phyloP scores from a whole-genome alignment of 2,888 invertebrate species.

The Campoletis raptor region DNA sequence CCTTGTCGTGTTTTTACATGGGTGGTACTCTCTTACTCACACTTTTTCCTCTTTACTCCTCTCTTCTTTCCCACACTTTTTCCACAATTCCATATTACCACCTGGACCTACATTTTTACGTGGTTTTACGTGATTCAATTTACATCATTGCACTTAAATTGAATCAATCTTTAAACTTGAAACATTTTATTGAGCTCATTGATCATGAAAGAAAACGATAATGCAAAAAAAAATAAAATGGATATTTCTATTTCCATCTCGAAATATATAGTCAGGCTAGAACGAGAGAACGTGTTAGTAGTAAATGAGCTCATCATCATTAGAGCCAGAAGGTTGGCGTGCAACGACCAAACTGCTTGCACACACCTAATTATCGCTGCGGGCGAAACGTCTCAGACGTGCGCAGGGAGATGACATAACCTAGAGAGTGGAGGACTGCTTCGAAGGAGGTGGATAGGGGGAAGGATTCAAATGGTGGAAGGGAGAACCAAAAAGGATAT shows the following conservation, averaged over 20 bases:
- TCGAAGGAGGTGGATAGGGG: conserved; percentile 12
- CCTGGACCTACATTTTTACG: no score
- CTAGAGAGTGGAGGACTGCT: conserved; percentile 41
- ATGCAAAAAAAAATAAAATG: neutral
- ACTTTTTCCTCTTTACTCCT: no score
- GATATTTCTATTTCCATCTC: neutral
- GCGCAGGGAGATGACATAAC: conserved; percentile 75
- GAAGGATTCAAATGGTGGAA: conserved; percentile 43
- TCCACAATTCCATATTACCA: neutral
- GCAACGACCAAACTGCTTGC: conserved; percentile 20
- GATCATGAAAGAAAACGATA: neutral
- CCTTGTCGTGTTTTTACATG: no score
- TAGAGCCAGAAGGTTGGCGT: conserved; percentile 69
- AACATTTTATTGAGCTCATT: neutral
- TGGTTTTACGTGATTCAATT: neutral
- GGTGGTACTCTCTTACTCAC: no score
- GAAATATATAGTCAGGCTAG: neutral
- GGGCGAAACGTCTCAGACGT: conserved; percentile 75
- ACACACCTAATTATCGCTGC: conserved; percentile 78
- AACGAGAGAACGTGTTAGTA: conserved; percentile 61
- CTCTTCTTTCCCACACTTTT: no score
- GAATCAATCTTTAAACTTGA: neutral
- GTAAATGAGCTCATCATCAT: conserved; percentile 82
- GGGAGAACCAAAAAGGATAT: neutral
- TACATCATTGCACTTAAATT: neutral